phyloP scores from a whole-genome alignment of 92 coral and sea anemone species.

The Porites rus region DNA sequence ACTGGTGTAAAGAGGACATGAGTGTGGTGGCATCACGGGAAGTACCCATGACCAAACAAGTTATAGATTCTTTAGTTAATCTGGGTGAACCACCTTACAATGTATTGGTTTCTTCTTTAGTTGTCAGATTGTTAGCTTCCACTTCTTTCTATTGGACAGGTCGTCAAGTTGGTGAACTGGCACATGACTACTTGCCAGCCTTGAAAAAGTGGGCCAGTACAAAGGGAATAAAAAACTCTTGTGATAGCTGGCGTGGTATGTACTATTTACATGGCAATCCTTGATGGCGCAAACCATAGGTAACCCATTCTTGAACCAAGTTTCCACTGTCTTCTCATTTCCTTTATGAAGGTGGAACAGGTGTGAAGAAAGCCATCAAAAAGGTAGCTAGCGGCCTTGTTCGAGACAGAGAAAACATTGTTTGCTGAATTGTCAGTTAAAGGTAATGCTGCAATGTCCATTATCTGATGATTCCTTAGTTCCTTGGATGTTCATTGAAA shows the following conservation, averaged over 20 bases:
- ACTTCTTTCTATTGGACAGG: background rate
- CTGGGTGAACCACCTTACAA: background rate
- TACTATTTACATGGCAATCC: background rate
- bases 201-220: conserved; percentile 2
- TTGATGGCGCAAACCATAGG: too few relatives aligned
- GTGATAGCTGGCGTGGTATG: conserved; percentile 47
- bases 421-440: conserved; percentile 18
- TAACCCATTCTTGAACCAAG: too few relatives aligned
- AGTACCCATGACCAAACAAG: conserved; percentile 45
- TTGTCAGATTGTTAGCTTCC: too few relatives aligned
- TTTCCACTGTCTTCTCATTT: too few relatives aligned
- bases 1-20: conserved; percentile 34
- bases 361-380: background rate
- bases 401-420: conserved; percentile 23
- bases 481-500: background rate
- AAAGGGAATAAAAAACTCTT: conserved; percentile 27
- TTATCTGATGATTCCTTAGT: background rate
- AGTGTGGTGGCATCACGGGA: conserved; percentile 27
- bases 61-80: conserved; percentile 13
- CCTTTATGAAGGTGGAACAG: too few relatives aligned
- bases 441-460: conserved; percentile 9
- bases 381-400: conserved; percentile 26
- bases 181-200: conserved; percentile 33
- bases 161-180: conserved; percentile 22
- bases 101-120: too few relatives aligned